Conservation (phyloP, 2,888 invertebrate genomes). For the Miltochrista miniata region DNA sequence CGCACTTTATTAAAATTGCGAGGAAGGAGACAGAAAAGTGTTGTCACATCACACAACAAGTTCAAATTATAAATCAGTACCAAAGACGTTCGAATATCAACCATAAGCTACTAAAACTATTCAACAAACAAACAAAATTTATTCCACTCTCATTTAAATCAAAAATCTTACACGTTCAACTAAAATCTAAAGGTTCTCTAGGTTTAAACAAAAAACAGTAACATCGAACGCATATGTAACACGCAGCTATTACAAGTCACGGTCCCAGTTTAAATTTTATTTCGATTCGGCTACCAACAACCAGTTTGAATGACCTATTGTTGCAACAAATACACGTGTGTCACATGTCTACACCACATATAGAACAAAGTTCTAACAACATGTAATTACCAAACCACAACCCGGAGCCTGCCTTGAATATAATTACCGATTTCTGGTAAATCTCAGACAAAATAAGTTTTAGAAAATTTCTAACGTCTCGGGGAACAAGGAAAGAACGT, state of each 20-base stretch:
- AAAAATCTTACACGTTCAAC: not conserved
- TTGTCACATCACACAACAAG: no score
- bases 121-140: not conserved
- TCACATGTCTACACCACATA: not conserved
- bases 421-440: no score
- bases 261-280: not conserved
- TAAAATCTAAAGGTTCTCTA: not conserved
- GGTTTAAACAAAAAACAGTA: not conserved
- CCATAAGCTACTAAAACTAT: no score
- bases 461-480: not conserved
- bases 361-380: not conserved
- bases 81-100: no score
- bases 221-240: not conserved
- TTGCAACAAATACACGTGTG: not conserved
- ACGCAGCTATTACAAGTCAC: not conserved
- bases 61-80: no score
- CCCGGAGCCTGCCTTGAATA: no score
- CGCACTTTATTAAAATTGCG: no score
- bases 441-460: no score
- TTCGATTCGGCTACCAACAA: not conserved
- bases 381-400: no score
- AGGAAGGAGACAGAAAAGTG: no score
- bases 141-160: not conserved
- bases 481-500: conserved; percentile 14
- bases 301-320: not conserved